Conservation (phyloP, 1,140 invertebrate species). For the Lasioglossum albipes region DNA sequence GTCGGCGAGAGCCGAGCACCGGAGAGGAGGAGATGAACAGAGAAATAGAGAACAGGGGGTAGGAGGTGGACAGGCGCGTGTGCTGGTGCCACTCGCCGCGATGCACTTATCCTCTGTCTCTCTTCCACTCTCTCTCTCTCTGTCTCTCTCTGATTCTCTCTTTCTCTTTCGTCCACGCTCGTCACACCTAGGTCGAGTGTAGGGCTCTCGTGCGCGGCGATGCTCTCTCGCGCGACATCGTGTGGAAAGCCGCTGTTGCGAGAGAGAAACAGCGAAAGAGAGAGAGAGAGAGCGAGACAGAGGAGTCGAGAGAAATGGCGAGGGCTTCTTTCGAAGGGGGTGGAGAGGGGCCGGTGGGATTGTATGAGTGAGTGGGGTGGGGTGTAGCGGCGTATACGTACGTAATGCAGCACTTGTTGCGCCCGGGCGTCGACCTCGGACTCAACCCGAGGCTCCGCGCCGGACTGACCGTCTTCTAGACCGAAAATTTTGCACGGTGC, state of each 20-base stretch:
- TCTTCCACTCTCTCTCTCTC: too few species aligned
- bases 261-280: constrained; percentile 19
- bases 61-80: constrained; percentile 25
- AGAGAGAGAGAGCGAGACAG: constrained; percentile 1
- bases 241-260: constrained; percentile 24
- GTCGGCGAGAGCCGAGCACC: not conserved
- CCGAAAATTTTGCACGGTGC: constrained; percentile 52
- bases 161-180: not conserved
- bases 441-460: constrained; percentile 63
- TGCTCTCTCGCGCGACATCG: constrained; percentile 38
- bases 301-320: too few species aligned
- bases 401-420: constrained; percentile 70
- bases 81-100: constrained; percentile 15
- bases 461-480: constrained; percentile 53
- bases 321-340: constrained; percentile 31
- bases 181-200: not conserved
- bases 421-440: constrained; percentile 62
- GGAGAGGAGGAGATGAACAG: not conserved
- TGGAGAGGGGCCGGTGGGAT: constrained; percentile 24
- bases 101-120: constrained; percentile 37
- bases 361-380: constrained; percentile 44
- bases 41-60: not conserved
- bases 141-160: too few species aligned
- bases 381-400: constrained; percentile 48
- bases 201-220: constrained; percentile 19